These are phyloP conservation scores for Drosophila pseudoobscura DNA, from an alignment of 1,140 invertebrate species.

Conservation along the genomic window DNA sequence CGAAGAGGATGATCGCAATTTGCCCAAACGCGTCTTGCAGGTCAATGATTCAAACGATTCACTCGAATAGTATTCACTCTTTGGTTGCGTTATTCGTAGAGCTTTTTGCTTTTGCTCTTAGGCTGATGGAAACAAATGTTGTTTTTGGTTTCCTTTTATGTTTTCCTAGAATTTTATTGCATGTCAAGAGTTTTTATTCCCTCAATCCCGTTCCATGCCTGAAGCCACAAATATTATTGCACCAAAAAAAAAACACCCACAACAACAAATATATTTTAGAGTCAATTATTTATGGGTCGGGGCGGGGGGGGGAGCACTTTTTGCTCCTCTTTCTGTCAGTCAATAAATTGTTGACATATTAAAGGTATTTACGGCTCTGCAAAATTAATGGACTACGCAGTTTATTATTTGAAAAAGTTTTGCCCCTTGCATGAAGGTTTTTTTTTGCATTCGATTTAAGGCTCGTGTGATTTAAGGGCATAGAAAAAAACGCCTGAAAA, in stretches of 20 bases:
- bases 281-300: slow-evolving; percentile 1
- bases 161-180: slow-evolving; percentile 56
- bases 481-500: slow-evolving; percentile 25
- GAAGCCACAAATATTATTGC: slow-evolving; percentile 38
- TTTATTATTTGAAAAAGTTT: slow-evolving; percentile 16
- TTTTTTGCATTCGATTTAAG: slow-evolving; percentile 22
- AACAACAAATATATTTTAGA: slow-evolving; percentile 17
- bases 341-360: slow-evolving; percentile 43
- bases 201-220: slow-evolving; percentile 28
- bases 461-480: slow-evolving; percentile 38
- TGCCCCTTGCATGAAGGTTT: slow-evolving; percentile 46
- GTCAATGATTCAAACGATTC: slow-evolving; percentile 84
- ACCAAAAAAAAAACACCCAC: not conserved
- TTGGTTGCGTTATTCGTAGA: slow-evolving; percentile 32
- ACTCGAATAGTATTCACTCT: slow-evolving; percentile 15
- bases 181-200: slow-evolving; percentile 49
- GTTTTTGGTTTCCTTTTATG: slow-evolving; percentile 6
- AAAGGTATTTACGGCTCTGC: slow-evolving; percentile 29
- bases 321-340: slow-evolving; percentile 10
- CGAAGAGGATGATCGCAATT: slow-evolving; percentile 96
- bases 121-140: not conserved
- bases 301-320: slow-evolving; percentile 1
- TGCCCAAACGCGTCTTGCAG: slow-evolving; percentile 96
- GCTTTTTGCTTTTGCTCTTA: slow-evolving; percentile 28
- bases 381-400: slow-evolving; percentile 44